Evolutionary conservation across 2,797 vertebrate species (phyloP).

Genomic region (Lerista edwardsae): DNA sequence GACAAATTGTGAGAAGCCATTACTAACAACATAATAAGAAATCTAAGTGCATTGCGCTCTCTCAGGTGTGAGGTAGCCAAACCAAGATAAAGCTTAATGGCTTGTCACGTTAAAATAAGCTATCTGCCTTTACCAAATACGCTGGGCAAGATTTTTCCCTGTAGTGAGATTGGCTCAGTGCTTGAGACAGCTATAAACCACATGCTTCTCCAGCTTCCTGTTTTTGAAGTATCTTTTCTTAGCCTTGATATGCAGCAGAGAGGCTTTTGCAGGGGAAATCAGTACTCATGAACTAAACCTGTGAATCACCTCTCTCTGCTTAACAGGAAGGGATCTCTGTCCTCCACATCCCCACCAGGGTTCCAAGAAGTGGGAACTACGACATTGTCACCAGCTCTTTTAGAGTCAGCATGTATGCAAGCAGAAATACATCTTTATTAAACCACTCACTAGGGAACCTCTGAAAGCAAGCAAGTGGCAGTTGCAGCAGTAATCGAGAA

Average conservation of each 20-base stretch:
- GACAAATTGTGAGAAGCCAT: slow-evolving; percentile 24
- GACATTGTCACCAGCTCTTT: not conserved
- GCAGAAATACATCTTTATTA: slow-evolving; percentile 1
- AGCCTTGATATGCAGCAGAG: not conserved
- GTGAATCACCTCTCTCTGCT: not conserved
- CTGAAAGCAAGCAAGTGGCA: not conserved
- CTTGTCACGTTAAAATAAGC: slow-evolving; percentile 14
- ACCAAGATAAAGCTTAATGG: slow-evolving; percentile 19
- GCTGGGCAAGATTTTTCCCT: not conserved
- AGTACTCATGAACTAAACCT: not conserved
- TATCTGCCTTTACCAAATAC: slow-evolving; percentile 5
- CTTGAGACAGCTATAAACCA: not conserved
- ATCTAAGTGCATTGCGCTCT: slow-evolving; percentile 10
- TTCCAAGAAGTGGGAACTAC: not conserved
- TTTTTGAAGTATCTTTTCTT: not conserved
- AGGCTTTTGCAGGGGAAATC: not conserved
- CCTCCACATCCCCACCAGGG: not conserved
- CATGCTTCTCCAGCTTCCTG: not conserved
- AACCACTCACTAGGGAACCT: not conserved
- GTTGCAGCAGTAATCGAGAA: not conserved
- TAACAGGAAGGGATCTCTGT: not conserved
- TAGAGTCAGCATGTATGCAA: not conserved
- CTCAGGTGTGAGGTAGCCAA: slow-evolving; percentile 15
- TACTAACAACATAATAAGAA: slow-evolving; percentile 15
- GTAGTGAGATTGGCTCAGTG: not conserved